A percentile compares a stretch with the other conserved stretches of the same genome.
Evolutionary conservation across 2,113 vertebrate genomes (phyloP).

Genomic region (Lates calcarifer): DNA sequence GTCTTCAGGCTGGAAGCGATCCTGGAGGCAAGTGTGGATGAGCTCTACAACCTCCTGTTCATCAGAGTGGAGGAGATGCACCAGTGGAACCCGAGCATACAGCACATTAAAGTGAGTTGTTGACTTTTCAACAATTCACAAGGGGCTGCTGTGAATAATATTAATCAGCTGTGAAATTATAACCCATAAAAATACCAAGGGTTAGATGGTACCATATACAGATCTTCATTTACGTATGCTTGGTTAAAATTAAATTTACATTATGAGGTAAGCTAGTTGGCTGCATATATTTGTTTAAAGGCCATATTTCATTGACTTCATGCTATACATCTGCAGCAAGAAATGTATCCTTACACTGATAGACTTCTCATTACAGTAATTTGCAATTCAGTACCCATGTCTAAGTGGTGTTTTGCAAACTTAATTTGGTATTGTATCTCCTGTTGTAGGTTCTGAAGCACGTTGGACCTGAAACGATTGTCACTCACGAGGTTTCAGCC

Average conservation of each 20-base stretch:
- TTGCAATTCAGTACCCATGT: not conserved
- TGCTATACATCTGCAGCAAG: not conserved
- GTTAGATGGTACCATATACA: too few relatives aligned
- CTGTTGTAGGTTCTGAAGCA: constrained; percentile 82
- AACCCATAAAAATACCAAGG: not conserved
- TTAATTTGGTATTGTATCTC: not conserved
- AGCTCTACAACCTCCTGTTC: constrained; percentile 82
- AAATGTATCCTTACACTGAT: not conserved
- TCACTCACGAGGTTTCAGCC: constrained; percentile 86
- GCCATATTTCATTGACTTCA: not conserved
- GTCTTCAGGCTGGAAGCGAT: constrained; percentile 86
- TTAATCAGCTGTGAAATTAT: not conserved
- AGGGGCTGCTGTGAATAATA: not conserved
- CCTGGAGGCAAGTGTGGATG: constrained; percentile 76
- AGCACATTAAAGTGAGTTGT: constrained; percentile 79
- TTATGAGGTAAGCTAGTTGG: not conserved
- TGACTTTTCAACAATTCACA: not conserved
- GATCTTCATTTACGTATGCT: not conserved
- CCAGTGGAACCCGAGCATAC: constrained; percentile 86
- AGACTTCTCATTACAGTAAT: not conserved
- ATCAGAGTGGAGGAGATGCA: constrained; percentile 86
- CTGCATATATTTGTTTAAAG: not conserved
- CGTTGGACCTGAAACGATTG: constrained; percentile 78
- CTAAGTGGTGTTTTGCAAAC: not conserved
- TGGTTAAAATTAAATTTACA: not conserved